Evolutionary conservation across 2,888 invertebrate species (phyloP).

Genomic region (Chironomus riparius): DNA sequence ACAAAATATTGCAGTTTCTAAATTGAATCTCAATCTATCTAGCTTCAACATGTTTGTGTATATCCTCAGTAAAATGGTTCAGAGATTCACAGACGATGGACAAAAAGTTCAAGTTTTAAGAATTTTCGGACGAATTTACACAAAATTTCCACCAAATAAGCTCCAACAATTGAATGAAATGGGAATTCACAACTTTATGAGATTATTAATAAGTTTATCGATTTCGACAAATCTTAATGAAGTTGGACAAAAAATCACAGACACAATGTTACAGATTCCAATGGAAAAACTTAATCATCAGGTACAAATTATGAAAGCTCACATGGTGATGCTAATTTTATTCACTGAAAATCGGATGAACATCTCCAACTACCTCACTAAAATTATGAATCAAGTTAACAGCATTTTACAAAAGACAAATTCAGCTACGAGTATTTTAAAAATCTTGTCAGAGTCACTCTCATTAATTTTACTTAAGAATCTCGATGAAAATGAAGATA

Average conservation of each 20-base stretch:
- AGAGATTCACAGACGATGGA: slow-evolving; percentile 31
- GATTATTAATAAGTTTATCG: slow-evolving; percentile 37
- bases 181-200: slow-evolving; percentile 48
- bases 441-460: slow-evolving; percentile 35
- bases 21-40: slow-evolving; percentile 39
- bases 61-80: slow-evolving; percentile 41
- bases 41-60: slow-evolving; percentile 46
- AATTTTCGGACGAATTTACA: slow-evolving; percentile 49
- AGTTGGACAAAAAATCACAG: slow-evolving; percentile 36
- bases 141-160: slow-evolving; percentile 50
- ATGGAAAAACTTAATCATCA: slow-evolving; percentile 38
- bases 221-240: slow-evolving; percentile 35
- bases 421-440: slow-evolving; percentile 31
- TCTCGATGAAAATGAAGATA: neutral
- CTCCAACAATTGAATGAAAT: slow-evolving; percentile 46
- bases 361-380: slow-evolving; percentile 36
- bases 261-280: slow-evolving; percentile 38
- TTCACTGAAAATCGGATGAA: slow-evolving; percentile 37
- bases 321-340: slow-evolving; percentile 40
- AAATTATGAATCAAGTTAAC: slow-evolving; percentile 36
- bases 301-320: slow-evolving; percentile 39
- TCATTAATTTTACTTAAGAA: slow-evolving; percentile 35
- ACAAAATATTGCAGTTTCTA: slow-evolving; percentile 33
- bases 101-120: slow-evolving; percentile 37
- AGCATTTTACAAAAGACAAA: neutral